These are phyloP conservation scores for Drosophila maculinotata DNA, from an alignment of 2,888 invertebrate genomes.

Conservation along the genomic window DNA sequence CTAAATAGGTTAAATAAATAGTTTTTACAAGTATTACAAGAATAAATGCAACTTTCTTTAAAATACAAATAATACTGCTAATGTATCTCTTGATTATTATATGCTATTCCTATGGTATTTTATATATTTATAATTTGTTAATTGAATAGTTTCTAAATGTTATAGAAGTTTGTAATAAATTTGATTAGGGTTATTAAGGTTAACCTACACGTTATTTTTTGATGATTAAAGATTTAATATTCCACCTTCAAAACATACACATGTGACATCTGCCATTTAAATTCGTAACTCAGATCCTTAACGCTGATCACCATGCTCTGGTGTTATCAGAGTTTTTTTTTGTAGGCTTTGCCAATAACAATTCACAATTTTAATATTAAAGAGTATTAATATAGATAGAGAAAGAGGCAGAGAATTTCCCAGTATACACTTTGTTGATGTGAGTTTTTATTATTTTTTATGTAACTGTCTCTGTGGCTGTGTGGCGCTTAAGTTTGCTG, in stretches of 20 bases:
- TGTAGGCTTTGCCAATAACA: background rate
- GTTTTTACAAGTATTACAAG: too few species aligned
- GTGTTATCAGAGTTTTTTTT: background rate
- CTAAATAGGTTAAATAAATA: too few species aligned
- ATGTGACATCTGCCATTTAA: background rate
- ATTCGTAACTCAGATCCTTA: background rate
- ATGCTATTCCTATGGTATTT: too few species aligned
- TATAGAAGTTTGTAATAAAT: too few species aligned
- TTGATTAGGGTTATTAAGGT: too few species aligned
- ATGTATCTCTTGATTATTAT: too few species aligned
- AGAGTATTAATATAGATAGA: constrained; percentile 28
- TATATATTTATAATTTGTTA: too few species aligned
- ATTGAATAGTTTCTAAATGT: too few species aligned
- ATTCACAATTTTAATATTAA: constrained; percentile 11
- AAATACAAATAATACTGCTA: too few species aligned
- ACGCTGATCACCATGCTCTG: too few species aligned
- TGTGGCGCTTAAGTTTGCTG: constrained; percentile 45
- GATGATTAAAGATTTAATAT: background rate
- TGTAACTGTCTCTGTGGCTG: constrained; percentile 9
- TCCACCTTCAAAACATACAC: background rate
- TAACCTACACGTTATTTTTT: too few species aligned
- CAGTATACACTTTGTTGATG: constrained; percentile 23
- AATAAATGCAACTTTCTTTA: too few species aligned
- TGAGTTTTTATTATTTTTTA: constrained; percentile 28
- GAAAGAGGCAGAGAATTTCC: background rate